Conservation (phyloP, 2,113 vertebrate genomes). For the Marcusenius ussheri region DNA sequence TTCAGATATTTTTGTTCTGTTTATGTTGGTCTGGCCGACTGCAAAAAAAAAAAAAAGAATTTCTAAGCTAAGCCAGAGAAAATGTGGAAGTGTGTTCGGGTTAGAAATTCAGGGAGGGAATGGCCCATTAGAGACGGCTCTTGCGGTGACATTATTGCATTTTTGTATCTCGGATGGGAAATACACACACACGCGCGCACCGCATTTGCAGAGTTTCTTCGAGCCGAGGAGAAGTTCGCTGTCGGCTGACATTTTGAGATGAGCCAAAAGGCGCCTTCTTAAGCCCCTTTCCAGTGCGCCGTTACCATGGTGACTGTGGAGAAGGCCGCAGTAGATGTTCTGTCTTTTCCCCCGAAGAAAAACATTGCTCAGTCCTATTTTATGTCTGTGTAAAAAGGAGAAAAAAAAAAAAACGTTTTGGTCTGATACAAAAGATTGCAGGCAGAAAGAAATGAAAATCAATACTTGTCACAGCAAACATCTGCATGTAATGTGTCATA, state of each 20-base stretch:
- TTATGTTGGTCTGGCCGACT: not conserved
- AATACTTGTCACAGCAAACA: not conserved
- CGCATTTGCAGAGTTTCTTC: not conserved
- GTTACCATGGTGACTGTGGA: constrained; percentile 11
- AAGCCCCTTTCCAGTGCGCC: not conserved
- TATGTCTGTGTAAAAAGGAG: not conserved
- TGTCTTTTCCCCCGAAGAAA: not conserved
- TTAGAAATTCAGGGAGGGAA: not conserved
- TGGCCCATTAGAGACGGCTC: not conserved
- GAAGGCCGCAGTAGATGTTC: not conserved
- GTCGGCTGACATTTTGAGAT: constrained; percentile 1
- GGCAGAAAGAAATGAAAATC: not conserved
- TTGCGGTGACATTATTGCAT: not conserved
- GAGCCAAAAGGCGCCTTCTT: not conserved
- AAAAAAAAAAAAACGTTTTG: not conserved
- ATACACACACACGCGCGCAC: not conserved
- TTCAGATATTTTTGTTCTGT: not conserved
- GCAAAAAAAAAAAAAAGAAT: not conserved
- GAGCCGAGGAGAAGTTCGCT: not conserved
- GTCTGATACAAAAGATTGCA: not conserved
- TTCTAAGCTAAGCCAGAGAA: not conserved
- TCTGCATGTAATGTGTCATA: not conserved
- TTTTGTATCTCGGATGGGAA: not conserved
- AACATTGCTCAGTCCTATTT: not conserved
- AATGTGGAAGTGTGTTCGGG: not conserved